Conservation (phyloP, 2,797 vertebrate genomes). For the Myotis daubentonii region DNA sequence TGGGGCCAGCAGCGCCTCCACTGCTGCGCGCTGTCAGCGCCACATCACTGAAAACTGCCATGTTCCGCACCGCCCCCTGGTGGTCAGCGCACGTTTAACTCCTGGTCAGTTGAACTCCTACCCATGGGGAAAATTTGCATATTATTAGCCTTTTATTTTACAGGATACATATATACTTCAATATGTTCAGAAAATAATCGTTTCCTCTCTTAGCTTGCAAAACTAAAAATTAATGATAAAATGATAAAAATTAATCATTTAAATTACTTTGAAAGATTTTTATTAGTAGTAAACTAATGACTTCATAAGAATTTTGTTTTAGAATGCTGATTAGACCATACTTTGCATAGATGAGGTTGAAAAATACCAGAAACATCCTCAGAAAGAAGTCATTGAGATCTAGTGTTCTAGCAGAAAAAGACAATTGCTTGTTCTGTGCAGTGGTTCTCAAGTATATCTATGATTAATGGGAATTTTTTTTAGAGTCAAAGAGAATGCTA, state of each 20-base stretch:
- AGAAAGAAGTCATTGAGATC: not conserved
- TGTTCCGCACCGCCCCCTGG: accelerated
- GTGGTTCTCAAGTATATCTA: not conserved
- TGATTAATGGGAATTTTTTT: not conserved
- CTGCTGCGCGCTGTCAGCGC: no score
- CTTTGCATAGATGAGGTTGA: not conserved
- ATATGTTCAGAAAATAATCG: not conserved
- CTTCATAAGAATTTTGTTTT: not conserved
- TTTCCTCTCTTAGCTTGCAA: not conserved
- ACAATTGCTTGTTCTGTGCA: not conserved
- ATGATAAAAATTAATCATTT: not conserved
- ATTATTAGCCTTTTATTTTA: no score
- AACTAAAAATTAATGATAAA: not conserved
- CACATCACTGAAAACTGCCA: no score
- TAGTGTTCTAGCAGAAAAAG: not conserved
- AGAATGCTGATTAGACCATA: not conserved
- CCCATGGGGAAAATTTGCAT: no score
- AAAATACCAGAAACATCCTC: not conserved
- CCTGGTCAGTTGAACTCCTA: no score
- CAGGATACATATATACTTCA: not conserved
- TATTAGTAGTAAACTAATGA: not conserved
- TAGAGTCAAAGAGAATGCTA: not conserved
- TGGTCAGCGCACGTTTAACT: no score
- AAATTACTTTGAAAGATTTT: not conserved
- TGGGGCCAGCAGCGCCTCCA: no score